Evolutionary conservation across 92 coral and sea anemone genomes (phyloP), one percentile per base, ranked within the genome.

Genomic region (Paragorgia papillata): DNA sequence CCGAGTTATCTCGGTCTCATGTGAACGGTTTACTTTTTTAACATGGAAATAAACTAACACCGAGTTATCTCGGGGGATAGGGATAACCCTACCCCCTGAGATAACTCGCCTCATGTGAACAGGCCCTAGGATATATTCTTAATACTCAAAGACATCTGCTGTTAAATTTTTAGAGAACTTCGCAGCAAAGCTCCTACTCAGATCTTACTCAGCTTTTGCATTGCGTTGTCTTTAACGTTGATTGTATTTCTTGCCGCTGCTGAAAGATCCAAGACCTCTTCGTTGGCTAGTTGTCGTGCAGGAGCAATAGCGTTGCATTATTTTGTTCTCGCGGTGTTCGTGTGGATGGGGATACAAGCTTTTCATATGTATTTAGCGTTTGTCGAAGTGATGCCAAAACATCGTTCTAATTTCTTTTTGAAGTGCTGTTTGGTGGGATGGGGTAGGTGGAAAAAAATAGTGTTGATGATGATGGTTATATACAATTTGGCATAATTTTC

Each of bases 331-430:
- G 75, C 79, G 14, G 76, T 75, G 46, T 56, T 83, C 68, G 66
- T 34, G 61, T 83, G 87, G 87, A 83, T 78, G 62, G 76, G 79
- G 2, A 75, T 83, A 4, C 71, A 83, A 60, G 87, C 82, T 18
- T 83, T 70, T 31, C 73, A 83, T 46, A 83, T 83, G 87, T 83
- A 83, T 58, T 54, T 57, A n/a, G 79, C 83, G 30, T 83, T 83
- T 76, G 80, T 83, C 18, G 73, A 56, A 35, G 83, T 83, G 2
- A 17, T 83, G 56, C 82, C 87, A 0, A 76, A 33, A n/a, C 64
- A 83, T 24, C 62, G 28, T 25, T 65, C 51, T 21, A 56, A 40
- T 13, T 76, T 66, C 17, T 64, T 83, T 24, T 30, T 75, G 43
- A 83, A 83, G 54, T 83, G 83, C 59, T 83, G 82, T 25, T 49